Percentiles rank a stretch among this genome's conserved stretches.
phyloP scores from a whole-genome alignment of 2,888 invertebrate species.

The Eulithis prunata region DNA sequence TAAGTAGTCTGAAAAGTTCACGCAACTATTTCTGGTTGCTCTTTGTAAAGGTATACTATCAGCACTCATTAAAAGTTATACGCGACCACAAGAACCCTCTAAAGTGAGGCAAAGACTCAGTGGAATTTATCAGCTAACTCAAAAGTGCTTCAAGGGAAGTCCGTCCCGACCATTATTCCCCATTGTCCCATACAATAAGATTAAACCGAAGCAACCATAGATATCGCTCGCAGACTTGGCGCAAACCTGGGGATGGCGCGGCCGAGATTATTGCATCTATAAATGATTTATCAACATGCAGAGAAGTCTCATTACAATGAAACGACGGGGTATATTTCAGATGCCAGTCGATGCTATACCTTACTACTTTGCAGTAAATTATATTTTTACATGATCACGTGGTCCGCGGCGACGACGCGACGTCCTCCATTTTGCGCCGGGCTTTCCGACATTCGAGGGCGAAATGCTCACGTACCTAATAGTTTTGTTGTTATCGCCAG shows the following conservation, averaged over 20 bases:
- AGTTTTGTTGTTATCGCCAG: conserved; percentile 81
- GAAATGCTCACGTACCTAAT: conserved; percentile 71
- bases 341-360: conserved; percentile 16
- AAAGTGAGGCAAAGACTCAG: conserved; percentile 61
- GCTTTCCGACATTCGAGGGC: conserved; percentile 58
- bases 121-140: conserved; percentile 73
- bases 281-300: conserved; percentile 32
- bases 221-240: conserved; percentile 50
- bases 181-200: conserved; percentile 77
- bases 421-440: conserved; percentile 45
- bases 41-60: conserved; percentile 67
- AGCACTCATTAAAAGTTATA: conserved; percentile 78
- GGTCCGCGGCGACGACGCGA: conserved; percentile 12
- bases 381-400: background rate
- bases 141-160: conserved; percentile 71
- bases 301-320: conserved; percentile 23
- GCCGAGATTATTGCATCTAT: conserved; percentile 27
- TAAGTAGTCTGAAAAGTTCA: conserved; percentile 51
- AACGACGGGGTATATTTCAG: conserved; percentile 8
- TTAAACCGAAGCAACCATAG: conserved; percentile 69
- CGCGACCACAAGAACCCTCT: conserved; percentile 65
- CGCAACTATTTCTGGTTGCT: conserved; percentile 57
- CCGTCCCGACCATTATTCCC: conserved; percentile 70
- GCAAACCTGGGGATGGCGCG: conserved; percentile 31
- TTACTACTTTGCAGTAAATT: conserved; percentile 1